Evolutionary conservation across 2,113 vertebrate species (phyloP).

Genomic region (Saguinus imperator): DNA sequence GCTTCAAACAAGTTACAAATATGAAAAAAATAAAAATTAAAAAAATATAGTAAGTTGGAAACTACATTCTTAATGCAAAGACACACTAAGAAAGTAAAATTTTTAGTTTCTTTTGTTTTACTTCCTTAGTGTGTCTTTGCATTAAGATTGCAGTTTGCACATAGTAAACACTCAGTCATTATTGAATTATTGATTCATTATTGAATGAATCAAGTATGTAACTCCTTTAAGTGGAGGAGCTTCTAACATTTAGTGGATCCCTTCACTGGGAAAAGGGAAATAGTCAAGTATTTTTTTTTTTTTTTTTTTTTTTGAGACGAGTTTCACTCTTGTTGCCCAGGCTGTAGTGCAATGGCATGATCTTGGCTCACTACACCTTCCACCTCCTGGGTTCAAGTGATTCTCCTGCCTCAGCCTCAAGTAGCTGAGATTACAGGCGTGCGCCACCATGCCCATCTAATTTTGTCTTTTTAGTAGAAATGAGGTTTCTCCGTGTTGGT

Average conservation of each 20-base stretch:
- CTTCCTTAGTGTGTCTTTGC: constrained; percentile 10
- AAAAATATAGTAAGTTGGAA: background rate
- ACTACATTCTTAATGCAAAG: background rate
- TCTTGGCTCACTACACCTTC: no score
- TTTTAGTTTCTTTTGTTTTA: background rate
- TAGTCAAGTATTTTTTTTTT: background rate
- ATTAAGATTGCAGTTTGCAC: background rate
- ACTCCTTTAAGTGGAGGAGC: background rate
- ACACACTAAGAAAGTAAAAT: background rate
- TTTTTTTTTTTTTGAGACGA: no score
- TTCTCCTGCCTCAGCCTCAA: no score
- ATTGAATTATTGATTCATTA: background rate
- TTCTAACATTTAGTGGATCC: background rate
- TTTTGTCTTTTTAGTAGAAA: no score
- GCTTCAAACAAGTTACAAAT: no score
- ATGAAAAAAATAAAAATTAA: no score
- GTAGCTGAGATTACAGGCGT: no score
- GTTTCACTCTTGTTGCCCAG: no score
- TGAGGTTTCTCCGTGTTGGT: no score
- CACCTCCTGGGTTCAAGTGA: no score
- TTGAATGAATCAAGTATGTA: background rate
- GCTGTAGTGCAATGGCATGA: no score
- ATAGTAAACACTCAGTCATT: background rate
- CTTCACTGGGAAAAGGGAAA: background rate
- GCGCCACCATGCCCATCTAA: no score